A percentile compares a stretch with the other conserved stretches of the same genome.
Evolutionary conservation across 1,140 invertebrate species (phyloP).

Genomic region (Calephelis nemesis): DNA sequence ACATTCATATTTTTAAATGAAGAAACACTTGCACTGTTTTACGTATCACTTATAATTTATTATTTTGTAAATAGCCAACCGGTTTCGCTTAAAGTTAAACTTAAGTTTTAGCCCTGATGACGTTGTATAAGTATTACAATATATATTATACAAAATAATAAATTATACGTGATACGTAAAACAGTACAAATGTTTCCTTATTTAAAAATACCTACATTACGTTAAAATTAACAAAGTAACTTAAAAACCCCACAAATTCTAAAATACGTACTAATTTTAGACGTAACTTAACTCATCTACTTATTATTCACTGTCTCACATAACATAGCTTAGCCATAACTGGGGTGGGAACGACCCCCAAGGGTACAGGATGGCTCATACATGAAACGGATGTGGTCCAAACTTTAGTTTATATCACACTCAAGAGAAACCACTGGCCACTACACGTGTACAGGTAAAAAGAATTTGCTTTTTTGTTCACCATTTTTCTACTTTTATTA

Average conservation of each 20-base stretch:
- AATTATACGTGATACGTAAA: too few relatives aligned
- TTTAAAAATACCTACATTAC: too few relatives aligned
- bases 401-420: slow-evolving; percentile 15
- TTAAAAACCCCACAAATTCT: background rate
- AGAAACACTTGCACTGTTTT: too few relatives aligned
- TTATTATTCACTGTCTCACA: slow-evolving; percentile 10
- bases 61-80: too few relatives aligned
- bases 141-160: too few relatives aligned
- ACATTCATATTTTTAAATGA: too few relatives aligned
- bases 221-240: background rate
- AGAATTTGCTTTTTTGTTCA: background rate
- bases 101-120: too few relatives aligned
- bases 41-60: too few relatives aligned
- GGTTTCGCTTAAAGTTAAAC: too few relatives aligned
- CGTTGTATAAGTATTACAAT: too few relatives aligned
- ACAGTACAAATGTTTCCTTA: too few relatives aligned
- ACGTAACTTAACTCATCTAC: slow-evolving; percentile 3
- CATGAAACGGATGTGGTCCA: slow-evolving; percentile 9
- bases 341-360: slow-evolving; percentile 10
- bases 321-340: slow-evolving; percentile 11
- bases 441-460: background rate
- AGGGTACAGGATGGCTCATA: slow-evolving; percentile 1
- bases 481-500: too few relatives aligned
- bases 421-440: slow-evolving; percentile 10
- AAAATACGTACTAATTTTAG: background rate